Conservation (phyloP, 1,140 invertebrate species). For the Drosophila lacertosa region DNA sequence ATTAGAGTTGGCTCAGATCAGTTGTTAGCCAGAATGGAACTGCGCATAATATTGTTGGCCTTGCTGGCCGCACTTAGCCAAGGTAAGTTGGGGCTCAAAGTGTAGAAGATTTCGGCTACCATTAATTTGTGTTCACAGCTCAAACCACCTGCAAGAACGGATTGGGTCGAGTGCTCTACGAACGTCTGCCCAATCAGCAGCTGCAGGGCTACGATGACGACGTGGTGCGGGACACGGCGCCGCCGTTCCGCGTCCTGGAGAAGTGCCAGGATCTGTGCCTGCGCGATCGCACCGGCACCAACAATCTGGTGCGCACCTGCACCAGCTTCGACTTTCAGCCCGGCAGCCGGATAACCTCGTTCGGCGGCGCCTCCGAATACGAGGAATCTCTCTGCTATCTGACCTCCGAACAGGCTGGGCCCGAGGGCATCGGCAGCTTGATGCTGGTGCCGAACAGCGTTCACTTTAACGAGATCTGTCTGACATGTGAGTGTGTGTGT, state of each 20-base stretch:
- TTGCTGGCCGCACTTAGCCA: constrained; percentile 44
- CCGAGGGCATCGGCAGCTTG: constrained; percentile 93
- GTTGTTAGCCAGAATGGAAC: constrained; percentile 53
- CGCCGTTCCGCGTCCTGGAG: constrained; percentile 93
- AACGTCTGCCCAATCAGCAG: constrained; percentile 94
- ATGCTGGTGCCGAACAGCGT: constrained; percentile 94
- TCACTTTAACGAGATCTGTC: constrained; percentile 95
- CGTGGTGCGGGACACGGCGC: constrained; percentile 91
- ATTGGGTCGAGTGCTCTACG: constrained; percentile 93
- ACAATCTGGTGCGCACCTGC: constrained; percentile 92
- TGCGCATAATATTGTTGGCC: constrained; percentile 32
- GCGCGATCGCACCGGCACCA: constrained; percentile 90
- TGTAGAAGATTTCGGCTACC: too few relatives aligned
- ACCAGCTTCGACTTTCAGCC: constrained; percentile 96
- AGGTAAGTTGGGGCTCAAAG: too few relatives aligned
- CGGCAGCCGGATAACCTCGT: constrained; percentile 91
- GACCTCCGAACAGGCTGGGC: constrained; percentile 91
- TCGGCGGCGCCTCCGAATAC: constrained; percentile 92
- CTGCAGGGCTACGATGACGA: constrained; percentile 94
- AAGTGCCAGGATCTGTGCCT: constrained; percentile 94
- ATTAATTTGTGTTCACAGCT: too few relatives aligned
- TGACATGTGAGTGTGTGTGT: constrained; percentile 89
- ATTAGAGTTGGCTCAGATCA: constrained; percentile 5
- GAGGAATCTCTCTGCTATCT: constrained; percentile 96
- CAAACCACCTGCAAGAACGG: constrained; percentile 96